These are phyloP conservation scores for Orbicella faveolata DNA, from an alignment of 64 coral and sea anemone genomes.

Conservation along the genomic window DNA sequence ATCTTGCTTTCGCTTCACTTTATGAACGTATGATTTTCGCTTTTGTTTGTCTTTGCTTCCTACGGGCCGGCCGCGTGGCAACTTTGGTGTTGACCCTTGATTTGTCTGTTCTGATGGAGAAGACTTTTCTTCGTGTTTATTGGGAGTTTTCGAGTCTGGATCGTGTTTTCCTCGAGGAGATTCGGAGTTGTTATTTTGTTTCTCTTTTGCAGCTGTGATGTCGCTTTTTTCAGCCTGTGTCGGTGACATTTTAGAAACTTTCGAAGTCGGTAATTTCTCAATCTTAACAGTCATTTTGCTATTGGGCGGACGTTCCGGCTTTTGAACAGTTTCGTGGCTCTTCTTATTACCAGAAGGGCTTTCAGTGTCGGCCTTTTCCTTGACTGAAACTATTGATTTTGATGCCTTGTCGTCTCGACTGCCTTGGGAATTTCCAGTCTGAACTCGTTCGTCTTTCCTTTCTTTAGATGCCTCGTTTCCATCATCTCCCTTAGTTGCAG, in stretches of 20 bases:
- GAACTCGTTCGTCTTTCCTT: background rate
- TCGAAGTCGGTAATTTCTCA: background rate
- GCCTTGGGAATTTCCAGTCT: background rate
- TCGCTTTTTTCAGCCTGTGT: background rate
- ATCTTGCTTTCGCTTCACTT: slow-evolving; percentile 6
- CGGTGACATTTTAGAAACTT: background rate
- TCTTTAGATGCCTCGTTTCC: background rate
- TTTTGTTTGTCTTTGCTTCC: slow-evolving; percentile 94
- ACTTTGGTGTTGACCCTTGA: background rate
- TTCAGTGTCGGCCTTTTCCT: background rate
- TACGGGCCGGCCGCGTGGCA: slow-evolving; percentile 46
- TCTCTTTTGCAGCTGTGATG: background rate
- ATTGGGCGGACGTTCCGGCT: background rate
- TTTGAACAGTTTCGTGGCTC: background rate
- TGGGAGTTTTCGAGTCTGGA: background rate
- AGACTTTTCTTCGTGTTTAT: background rate
- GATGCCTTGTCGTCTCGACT: background rate
- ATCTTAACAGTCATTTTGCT: background rate
- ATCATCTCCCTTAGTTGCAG: background rate
- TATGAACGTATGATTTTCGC: slow-evolving; percentile 55
- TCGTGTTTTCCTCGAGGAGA: background rate
- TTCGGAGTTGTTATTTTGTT: background rate
- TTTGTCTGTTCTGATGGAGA: background rate
- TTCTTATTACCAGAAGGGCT: background rate
- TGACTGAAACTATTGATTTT: background rate